Percentiles rank a stretch among this genome's conserved stretches.
Conservation (phyloP, 2,797 vertebrate genomes). For the Pogonophryne albipinna region DNA sequence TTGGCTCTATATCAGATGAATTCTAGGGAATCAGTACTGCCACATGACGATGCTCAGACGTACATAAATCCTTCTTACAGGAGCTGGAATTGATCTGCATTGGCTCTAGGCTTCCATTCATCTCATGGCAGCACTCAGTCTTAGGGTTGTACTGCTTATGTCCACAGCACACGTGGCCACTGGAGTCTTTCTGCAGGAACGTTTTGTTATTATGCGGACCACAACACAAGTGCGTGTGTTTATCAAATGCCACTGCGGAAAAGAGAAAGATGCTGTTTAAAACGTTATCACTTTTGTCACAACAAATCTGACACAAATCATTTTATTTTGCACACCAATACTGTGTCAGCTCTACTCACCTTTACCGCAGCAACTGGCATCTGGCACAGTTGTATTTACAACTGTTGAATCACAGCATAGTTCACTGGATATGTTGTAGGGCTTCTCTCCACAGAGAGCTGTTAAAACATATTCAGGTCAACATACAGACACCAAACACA, state of each 20-base stretch:
- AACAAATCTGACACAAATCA: background rate
- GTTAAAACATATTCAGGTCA: conserved; percentile 5
- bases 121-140: conserved; percentile 9
- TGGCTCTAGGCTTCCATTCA: accelerated
- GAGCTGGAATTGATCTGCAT: background rate
- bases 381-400: background rate
- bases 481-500: background rate
- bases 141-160: background rate
- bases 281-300: background rate
- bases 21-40: no score
- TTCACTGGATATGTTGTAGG: background rate
- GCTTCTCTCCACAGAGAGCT: background rate
- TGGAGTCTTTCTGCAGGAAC: background rate
- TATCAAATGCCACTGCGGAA: conserved; percentile 22
- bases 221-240: conserved; percentile 28
- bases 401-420: conserved; percentile 5
- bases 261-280: background rate
- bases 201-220: accelerated
- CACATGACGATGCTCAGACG: background rate
- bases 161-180: conserved; percentile 6
- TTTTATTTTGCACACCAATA: background rate
- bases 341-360: conserved; percentile 4
- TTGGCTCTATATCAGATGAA: no score
- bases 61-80: background rate
- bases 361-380: conserved; percentile 3